These are phyloP conservation scores for Pseudomyrmex pallidus DNA, from an alignment of 1,140 invertebrate species.

Conservation along the genomic window DNA sequence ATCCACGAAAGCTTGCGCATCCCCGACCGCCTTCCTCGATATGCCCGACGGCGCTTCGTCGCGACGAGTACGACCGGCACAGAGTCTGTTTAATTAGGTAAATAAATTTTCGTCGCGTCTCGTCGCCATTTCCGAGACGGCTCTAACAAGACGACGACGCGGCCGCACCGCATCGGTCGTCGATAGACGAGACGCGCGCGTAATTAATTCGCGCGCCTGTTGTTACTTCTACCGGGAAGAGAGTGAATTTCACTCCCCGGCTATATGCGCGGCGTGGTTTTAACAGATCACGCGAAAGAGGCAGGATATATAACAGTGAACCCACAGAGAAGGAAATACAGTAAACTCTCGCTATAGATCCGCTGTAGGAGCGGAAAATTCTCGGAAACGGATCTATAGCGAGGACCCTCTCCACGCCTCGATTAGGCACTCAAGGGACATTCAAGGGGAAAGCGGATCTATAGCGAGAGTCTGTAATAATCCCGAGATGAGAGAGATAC, in stretches of 20 bases:
- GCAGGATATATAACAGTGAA: constrained; percentile 35
- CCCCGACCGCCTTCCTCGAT: constrained; percentile 12
- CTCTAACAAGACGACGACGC: background rate
- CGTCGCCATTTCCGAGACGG: constrained; percentile 23
- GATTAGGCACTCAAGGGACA: too few relatives aligned
- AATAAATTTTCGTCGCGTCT: constrained; percentile 64
- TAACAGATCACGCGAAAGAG: constrained; percentile 38
- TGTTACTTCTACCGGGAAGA: constrained; percentile 38
- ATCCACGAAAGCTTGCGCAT: constrained; percentile 42
- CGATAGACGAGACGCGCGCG: constrained; percentile 46
- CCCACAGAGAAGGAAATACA: constrained; percentile 26
- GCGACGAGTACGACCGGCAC: constrained; percentile 10
- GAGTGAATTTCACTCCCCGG: constrained; percentile 16
- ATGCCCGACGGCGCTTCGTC: constrained; percentile 47
- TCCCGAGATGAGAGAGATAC: constrained; percentile 18
- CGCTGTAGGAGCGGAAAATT: too few relatives aligned
- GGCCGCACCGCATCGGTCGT: constrained; percentile 39
- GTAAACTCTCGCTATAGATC: too few relatives aligned
- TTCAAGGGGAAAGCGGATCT: too few relatives aligned
- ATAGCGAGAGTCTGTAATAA: too few relatives aligned
- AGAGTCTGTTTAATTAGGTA: constrained; percentile 59
- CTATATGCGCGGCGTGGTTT: background rate
- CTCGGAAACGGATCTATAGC: too few relatives aligned
- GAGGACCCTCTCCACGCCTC: too few relatives aligned
- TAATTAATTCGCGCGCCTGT: constrained; percentile 59